phyloP scores from a whole-genome alignment of 2,113 vertebrate species.

The Tenrec ecaudatus region DNA sequence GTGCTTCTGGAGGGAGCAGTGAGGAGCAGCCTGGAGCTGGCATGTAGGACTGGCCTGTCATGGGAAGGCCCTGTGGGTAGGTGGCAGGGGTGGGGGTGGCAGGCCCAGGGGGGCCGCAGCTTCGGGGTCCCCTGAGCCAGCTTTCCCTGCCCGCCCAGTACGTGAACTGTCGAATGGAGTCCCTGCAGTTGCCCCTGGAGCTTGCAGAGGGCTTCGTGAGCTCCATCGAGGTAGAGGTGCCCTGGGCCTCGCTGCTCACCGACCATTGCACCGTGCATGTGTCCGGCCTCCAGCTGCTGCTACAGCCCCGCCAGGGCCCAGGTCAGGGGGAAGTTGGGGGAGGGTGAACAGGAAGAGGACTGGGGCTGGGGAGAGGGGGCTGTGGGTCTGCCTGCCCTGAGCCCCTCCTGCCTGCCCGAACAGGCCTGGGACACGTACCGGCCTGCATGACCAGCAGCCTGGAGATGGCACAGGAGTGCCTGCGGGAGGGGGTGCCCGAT shows the following conservation, averaged over 20 bases:
- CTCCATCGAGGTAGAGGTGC: constrained; percentile 92
- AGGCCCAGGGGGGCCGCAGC: not conserved
- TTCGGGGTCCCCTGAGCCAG: not conserved
- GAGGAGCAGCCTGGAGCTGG: not conserved
- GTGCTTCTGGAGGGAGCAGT: not conserved
- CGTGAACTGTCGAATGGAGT: constrained; percentile 93
- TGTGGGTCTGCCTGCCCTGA: not conserved
- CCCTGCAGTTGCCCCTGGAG: constrained; percentile 92
- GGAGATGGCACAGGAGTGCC: constrained; percentile 95
- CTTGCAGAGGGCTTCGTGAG: constrained; percentile 94
- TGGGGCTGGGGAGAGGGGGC: not conserved
- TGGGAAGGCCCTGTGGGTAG: not conserved
- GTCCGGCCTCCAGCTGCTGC: constrained; percentile 93
- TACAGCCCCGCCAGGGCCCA: constrained; percentile 91
- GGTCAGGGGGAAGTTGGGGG: constrained; percentile 91
- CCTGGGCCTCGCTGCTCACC: constrained; percentile 94
- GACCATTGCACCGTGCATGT: constrained; percentile 95
- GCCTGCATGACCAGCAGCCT: constrained; percentile 95
- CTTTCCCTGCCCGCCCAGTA: constrained; percentile 83
- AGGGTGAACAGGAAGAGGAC: too few relatives aligned
- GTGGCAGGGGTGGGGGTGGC: not conserved
- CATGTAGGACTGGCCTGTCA: not conserved
- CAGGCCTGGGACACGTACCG: constrained; percentile 74
- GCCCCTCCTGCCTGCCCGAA: not conserved
- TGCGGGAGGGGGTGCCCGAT: constrained; percentile 92